Percentiles rank a stretch among this genome's conserved stretches.
Conservation (phyloP, 2,113 vertebrate species). For the Misgurnus anguillicaudatus region DNA sequence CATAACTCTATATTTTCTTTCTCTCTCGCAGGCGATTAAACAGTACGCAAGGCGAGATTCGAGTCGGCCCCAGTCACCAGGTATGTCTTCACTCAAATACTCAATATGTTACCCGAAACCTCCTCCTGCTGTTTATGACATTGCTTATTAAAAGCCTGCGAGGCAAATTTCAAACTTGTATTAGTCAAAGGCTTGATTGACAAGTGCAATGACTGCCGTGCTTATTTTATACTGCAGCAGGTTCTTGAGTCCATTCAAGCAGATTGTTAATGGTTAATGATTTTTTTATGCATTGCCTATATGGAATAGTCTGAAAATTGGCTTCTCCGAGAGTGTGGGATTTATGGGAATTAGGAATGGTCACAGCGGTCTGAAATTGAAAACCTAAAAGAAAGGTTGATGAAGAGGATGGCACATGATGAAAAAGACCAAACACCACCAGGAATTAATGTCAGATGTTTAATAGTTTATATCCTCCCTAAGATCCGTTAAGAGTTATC, state of each 20-base stretch:
- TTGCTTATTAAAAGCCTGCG: constrained; percentile 8
- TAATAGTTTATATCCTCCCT: constrained; percentile 38
- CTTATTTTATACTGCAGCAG: neutral
- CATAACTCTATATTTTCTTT: constrained; percentile 34
- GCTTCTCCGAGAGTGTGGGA: constrained; percentile 1
- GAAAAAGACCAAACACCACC: constrained; percentile 43
- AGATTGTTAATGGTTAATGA: constrained; percentile 13
- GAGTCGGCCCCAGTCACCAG: constrained; percentile 98
- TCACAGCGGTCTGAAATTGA: constrained; percentile 29
- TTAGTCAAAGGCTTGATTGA: constrained; percentile 2
- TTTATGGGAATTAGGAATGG: constrained; percentile 38
- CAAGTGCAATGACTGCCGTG: neutral
- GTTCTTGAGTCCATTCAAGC: neutral
- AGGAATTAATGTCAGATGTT: constrained; percentile 46
- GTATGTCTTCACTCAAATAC: constrained; percentile 71
- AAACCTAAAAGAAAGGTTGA: constrained; percentile 18
- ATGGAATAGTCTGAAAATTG: constrained; percentile 33
- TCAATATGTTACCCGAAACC: constrained; percentile 29
- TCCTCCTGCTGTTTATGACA: neutral
- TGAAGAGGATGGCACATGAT: constrained; percentile 13
- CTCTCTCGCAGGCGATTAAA: constrained; percentile 88
- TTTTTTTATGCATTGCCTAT: neutral
- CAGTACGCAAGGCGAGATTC: constrained; percentile 98
- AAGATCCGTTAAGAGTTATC: constrained; percentile 30
- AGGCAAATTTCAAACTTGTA: constrained; percentile 1